A percentile compares a stretch with the other conserved stretches of the same genome.
These are phyloP conservation scores for Drosophila miranda DNA, from an alignment of 1,140 invertebrate genomes.

Conservation along the genomic window DNA sequence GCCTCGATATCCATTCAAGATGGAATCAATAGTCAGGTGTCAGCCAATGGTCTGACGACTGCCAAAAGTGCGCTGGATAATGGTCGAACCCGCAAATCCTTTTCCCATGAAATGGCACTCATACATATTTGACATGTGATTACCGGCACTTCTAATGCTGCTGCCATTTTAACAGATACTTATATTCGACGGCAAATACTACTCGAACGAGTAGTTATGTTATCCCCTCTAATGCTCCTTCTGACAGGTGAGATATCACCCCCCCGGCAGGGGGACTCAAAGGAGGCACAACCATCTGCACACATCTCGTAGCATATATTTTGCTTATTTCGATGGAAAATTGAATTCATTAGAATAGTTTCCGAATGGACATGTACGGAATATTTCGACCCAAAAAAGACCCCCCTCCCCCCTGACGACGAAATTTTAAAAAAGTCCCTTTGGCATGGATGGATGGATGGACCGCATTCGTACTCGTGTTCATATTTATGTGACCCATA, in stretches of 20 bases:
- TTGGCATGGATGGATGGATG: no score
- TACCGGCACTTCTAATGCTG: constrained; percentile 49
- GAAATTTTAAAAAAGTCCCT: no score
- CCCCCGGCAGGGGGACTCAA: background rate
- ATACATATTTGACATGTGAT: constrained; percentile 61
- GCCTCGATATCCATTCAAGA: constrained; percentile 22
- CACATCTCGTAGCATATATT: no score
- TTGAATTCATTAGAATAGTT: background rate
- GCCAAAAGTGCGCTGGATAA: constrained; percentile 6
- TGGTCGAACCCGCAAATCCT: constrained; percentile 51
- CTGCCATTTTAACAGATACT: constrained; percentile 49
- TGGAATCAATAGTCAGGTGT: constrained; percentile 32
- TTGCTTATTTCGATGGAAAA: no score
- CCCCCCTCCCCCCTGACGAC: no score
- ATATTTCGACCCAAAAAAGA: background rate
- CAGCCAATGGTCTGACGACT: constrained; percentile 13
- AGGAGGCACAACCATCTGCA: no score
- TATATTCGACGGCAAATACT: constrained; percentile 19
- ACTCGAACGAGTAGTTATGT: constrained; percentile 29
- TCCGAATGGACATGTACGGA: background rate
- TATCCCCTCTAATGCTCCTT: constrained; percentile 23
- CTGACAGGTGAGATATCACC: constrained; percentile 37
- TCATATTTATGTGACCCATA: constrained; percentile 61
- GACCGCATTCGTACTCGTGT: no score
- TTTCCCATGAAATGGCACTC: constrained; percentile 45